Conservation (phyloP, 2,113 vertebrate genomes). For the Anarrhichthys ocellatus region DNA sequence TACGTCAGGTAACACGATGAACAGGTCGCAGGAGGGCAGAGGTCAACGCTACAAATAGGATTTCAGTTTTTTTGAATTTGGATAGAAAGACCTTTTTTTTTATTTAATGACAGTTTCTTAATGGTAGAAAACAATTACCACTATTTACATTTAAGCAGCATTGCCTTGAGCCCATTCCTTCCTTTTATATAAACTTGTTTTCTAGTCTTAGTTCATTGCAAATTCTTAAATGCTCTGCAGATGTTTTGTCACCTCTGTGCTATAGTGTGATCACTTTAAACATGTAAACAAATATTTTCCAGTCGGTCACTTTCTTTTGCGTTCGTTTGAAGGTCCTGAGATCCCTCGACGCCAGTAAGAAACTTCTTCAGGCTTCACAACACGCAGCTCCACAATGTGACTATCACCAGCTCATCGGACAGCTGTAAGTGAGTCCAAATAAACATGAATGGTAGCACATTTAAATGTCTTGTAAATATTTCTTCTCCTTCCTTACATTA, state of each 20-base stretch:
- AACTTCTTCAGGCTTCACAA: slow-evolving; percentile 60
- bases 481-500: neutral
- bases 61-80: neutral
- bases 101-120: neutral
- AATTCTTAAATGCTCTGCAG: neutral
- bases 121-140: slow-evolving; percentile 1
- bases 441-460: neutral
- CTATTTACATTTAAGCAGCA: neutral
- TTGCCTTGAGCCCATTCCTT: neutral
- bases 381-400: slow-evolving; percentile 48
- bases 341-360: slow-evolving; percentile 64
- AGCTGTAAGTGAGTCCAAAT: slow-evolving; percentile 34
- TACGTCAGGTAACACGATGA: slow-evolving; percentile 73
- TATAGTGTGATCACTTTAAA: neutral
- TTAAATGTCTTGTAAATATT: neutral
- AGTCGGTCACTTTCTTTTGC: neutral
- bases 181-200: neutral
- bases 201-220: neutral
- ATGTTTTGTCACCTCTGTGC: neutral
- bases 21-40: slow-evolving; percentile 1
- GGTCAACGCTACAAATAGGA: neutral
- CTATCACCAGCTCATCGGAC: slow-evolving; percentile 60
- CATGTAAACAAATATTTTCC: neutral
- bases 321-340: slow-evolving; percentile 60
- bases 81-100: neutral